Percentiles rank a stretch among this genome's conserved stretches.
Conservation (phyloP, 2,113 vertebrate genomes). For the Rhadina sibilatrix region DNA sequence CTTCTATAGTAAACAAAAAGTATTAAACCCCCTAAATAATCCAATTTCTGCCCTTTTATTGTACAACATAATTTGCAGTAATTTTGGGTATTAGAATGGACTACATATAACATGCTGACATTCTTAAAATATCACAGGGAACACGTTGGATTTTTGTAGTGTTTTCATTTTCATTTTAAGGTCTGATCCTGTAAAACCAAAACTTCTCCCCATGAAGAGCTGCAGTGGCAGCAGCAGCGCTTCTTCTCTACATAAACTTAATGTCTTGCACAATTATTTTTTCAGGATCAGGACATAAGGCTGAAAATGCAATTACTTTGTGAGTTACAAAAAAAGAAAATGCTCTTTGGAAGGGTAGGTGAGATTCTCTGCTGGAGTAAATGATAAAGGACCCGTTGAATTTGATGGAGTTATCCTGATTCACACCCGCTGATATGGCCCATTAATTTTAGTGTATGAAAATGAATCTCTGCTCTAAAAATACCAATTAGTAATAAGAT, state of each 20-base stretch:
- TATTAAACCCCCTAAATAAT: not conserved
- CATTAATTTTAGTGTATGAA: slow-evolving; percentile 35
- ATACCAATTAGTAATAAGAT: slow-evolving; percentile 67
- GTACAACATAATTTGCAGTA: not conserved
- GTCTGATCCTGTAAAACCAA: not conserved
- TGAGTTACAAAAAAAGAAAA: not conserved
- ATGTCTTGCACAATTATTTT: slow-evolving; percentile 50
- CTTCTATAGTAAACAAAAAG: not conserved
- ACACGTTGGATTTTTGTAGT: not conserved
- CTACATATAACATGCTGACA: not conserved
- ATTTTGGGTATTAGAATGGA: not conserved
- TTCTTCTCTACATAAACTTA: slow-evolving; percentile 42
- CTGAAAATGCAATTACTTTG: slow-evolving; percentile 25
- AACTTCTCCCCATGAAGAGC: not conserved
- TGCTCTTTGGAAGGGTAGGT: slow-evolving; percentile 19
- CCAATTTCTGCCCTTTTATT: not conserved
- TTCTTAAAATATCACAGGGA: not conserved
- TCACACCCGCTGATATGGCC: slow-evolving; percentile 31
- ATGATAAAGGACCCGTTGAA: slow-evolving; percentile 27
- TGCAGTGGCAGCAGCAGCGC: not conserved
- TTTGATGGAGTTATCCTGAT: not conserved
- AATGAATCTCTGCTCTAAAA: slow-evolving; percentile 66
- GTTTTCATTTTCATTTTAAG: not conserved
- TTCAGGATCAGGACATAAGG: slow-evolving; percentile 14
- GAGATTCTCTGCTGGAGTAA: slow-evolving; percentile 37